Evolutionary conservation across 1,140 invertebrate genomes (phyloP).

Genomic region (Penaeus indicus): DNA sequence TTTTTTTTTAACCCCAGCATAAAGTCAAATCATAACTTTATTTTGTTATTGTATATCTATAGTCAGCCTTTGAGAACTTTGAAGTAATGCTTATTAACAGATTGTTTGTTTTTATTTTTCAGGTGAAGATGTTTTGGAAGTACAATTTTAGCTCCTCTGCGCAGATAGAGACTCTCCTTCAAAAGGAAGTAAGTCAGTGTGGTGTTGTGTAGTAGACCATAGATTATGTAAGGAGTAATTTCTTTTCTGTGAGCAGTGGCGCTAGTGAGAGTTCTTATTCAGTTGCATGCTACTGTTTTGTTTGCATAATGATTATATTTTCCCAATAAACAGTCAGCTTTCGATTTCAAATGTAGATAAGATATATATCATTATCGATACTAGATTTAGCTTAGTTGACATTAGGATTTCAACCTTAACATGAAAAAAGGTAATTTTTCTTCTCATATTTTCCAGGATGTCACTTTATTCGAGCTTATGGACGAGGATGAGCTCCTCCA

Average conservation of each 20-base stretch:
- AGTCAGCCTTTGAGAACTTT: too few relatives aligned
- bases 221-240: background rate
- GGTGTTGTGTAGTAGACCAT: constrained; percentile 7
- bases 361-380: background rate
- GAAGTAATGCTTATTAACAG: too few relatives aligned
- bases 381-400: constrained; percentile 19
- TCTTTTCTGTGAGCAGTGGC: background rate
- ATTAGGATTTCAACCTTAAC: constrained; percentile 26
- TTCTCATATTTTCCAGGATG: constrained; percentile 79
- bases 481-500: constrained; percentile 95
- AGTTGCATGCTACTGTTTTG: constrained; percentile 43
- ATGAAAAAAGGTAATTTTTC: background rate
- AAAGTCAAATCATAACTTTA: too few relatives aligned
- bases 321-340: too few relatives aligned
- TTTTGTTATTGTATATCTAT: too few relatives aligned
- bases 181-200: constrained; percentile 78
- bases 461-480: constrained; percentile 89
- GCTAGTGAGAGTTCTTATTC: background rate
- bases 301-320: constrained; percentile 60
- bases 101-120: constrained; percentile 40
- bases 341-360: too few relatives aligned
- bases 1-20: too few relatives aligned
- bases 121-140: constrained; percentile 82
- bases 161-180: constrained; percentile 81
- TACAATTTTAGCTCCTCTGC: constrained; percentile 80